phyloP scores from a whole-genome alignment of 2,113 vertebrate species.

The Lagenorhynchus albirostris region DNA sequence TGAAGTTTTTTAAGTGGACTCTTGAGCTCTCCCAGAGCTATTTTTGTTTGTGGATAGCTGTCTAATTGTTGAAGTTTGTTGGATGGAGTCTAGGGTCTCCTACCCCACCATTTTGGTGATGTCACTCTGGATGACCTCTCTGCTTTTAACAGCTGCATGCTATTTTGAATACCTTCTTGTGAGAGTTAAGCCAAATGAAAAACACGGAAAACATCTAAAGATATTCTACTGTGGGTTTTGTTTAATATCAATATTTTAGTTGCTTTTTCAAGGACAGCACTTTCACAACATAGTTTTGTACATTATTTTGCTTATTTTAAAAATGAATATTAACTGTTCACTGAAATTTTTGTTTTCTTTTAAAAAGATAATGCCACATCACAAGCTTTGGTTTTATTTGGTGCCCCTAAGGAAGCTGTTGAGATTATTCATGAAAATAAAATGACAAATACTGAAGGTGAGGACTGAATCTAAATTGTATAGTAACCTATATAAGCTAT shows the following conservation, averaged over 20 bases:
- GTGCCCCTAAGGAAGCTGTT: background rate
- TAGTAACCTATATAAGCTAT: background rate
- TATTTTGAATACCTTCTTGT: background rate
- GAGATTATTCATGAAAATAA: constrained; percentile 41
- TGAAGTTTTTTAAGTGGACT: background rate
- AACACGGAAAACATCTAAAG: background rate
- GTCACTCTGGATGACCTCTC: background rate
- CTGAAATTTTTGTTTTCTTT: constrained; percentile 16
- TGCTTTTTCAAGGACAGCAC: background rate
- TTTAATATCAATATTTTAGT: background rate
- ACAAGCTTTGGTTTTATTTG: background rate
- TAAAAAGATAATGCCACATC: constrained; percentile 40
- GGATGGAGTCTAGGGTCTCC: background rate
- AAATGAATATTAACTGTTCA: background rate
- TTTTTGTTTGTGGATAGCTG: background rate
- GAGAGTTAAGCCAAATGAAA: background rate
- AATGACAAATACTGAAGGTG: constrained; percentile 64
- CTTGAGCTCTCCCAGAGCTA: background rate
- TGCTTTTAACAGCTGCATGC: background rate
- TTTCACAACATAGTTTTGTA: background rate
- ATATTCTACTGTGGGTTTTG: background rate
- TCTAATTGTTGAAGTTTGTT: background rate
- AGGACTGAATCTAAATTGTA: background rate
- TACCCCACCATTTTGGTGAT: background rate
- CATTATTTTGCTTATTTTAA: background rate